phyloP scores from a whole-genome alignment of 2,797 vertebrate species.

The Oreochromis grahami region DNA sequence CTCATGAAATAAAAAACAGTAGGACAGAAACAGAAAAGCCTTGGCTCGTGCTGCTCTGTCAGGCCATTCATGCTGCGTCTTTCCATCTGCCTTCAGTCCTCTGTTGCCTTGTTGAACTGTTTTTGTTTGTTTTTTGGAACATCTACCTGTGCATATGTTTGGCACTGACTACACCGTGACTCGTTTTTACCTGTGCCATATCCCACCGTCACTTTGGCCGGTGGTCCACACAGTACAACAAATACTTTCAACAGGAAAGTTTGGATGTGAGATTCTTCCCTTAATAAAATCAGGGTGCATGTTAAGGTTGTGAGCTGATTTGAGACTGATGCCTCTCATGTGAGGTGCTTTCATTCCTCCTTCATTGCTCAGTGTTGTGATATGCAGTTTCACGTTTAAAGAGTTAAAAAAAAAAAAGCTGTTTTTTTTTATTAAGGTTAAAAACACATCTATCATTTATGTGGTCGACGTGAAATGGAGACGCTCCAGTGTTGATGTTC shows the following conservation, averaged over 20 bases:
- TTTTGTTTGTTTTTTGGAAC: not conserved
- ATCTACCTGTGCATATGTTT: not conserved
- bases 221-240: not conserved
- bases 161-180: not conserved
- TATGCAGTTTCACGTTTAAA: conserved; percentile 9
- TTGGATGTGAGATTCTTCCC: not conserved
- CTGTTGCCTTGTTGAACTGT: conserved; percentile 28
- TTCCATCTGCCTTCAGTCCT: conserved; percentile 37
- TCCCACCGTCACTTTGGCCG: not conserved
- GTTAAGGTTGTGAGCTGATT: not conserved
- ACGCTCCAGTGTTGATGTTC: conserved; percentile 14
- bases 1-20: not conserved
- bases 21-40: not conserved
- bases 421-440: not conserved
- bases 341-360: conserved; percentile 7
- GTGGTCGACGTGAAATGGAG: not conserved
- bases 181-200: not conserved
- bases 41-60: not conserved
- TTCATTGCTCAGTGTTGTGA: conserved; percentile 49
- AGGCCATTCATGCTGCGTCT: not conserved
- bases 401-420: not conserved
- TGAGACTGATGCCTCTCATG: not conserved
- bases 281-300: not conserved
- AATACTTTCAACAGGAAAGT: not conserved
- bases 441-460: not conserved